Evolutionary conservation across 2,113 vertebrate species (phyloP).

Genomic region (Trochalopteron elliotii): DNA sequence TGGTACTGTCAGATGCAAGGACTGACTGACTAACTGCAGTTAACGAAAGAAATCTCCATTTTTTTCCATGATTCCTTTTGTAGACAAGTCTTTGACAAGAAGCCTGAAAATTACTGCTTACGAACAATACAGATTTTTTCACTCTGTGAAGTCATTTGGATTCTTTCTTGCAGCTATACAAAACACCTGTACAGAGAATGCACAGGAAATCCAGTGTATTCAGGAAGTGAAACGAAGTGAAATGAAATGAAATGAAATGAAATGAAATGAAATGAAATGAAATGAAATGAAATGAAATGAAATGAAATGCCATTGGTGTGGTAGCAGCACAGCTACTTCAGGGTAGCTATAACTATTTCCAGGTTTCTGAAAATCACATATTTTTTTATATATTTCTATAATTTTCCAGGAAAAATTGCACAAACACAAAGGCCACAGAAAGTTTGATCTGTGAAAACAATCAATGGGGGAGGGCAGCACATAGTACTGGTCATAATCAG

Average conservation of each 20-base stretch:
- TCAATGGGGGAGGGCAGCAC: background rate
- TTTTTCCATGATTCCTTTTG: background rate
- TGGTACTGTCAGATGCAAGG: background rate
- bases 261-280: background rate
- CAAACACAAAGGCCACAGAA: background rate
- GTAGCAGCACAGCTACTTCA: background rate
- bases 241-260: background rate
- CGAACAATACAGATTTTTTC: background rate
- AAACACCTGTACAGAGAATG: background rate
- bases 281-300: background rate
- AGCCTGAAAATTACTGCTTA: background rate
- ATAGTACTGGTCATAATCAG: background rate
- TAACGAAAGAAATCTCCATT: background rate
- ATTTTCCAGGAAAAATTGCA: background rate
- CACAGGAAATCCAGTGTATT: background rate
- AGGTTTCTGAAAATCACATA: background rate
- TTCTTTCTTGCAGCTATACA: background rate
- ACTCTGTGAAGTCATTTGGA: background rate
- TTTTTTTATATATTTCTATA: background rate
- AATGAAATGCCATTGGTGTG: background rate
- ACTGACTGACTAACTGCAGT: rapidly evolving
- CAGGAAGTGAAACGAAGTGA: background rate
- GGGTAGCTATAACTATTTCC: background rate
- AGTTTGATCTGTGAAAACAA: background rate
- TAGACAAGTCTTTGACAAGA: background rate